Conservation (phyloP, 2,797 vertebrate species). For the Adrianichthys oophorus region DNA sequence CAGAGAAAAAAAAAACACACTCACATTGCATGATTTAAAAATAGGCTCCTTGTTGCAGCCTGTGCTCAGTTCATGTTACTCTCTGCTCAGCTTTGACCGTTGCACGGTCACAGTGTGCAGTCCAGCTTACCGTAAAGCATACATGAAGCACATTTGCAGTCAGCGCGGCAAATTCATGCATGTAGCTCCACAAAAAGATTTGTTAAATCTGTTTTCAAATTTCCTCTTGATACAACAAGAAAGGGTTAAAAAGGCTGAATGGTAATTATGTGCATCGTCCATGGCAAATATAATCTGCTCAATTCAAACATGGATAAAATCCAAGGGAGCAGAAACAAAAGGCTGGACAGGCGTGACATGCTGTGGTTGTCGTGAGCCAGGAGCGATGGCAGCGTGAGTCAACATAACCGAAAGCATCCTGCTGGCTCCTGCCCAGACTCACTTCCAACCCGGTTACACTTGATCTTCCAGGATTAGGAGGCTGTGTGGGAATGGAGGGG, state of each 20-base stretch:
- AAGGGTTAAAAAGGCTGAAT: no score
- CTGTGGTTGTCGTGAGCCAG: constrained; percentile 17
- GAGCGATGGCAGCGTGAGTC: constrained; percentile 42
- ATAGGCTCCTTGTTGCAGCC: constrained; percentile 33
- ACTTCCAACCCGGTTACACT: constrained; percentile 49
- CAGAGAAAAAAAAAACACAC: constrained; percentile 7
- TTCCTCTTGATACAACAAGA: no score
- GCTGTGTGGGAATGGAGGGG: constrained; percentile 45
- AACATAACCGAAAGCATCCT: constrained; percentile 31
- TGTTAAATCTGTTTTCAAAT: no score
- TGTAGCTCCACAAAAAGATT: background rate
- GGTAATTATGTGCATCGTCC: background rate
- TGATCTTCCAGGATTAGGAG: constrained; percentile 62
- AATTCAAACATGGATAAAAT: constrained; percentile 13
- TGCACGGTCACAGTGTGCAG: constrained; percentile 26
- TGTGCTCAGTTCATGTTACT: constrained; percentile 34
- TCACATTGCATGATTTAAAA: constrained; percentile 45
- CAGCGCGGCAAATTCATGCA: constrained; percentile 25
- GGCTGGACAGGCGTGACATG: constrained; percentile 28
- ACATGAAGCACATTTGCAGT: constrained; percentile 20
- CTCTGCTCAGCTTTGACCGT: constrained; percentile 36
- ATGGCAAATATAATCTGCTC: constrained; percentile 7
- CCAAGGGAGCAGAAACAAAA: constrained; percentile 19
- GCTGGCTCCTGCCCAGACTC: constrained; percentile 44
- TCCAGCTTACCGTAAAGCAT: background rate